Base-by-base conservation (phyloP, 1,140 invertebrate genomes). In the Euwallacea similis region DNA sequence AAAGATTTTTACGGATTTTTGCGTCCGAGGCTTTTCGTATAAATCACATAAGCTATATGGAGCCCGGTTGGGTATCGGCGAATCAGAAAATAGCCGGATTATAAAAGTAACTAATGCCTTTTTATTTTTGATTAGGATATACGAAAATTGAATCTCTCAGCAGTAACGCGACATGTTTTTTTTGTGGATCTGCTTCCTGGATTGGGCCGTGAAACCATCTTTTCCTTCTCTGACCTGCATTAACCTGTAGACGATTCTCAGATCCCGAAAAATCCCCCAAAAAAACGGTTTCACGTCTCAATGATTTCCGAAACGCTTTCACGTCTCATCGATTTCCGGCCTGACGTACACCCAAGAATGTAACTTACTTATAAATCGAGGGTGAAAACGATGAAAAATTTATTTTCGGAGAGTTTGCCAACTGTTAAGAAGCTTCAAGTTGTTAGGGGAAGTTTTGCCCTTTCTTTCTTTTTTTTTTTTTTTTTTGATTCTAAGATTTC, bases 1-100 rank as follows among this genome's bases (percentile, higher is more conserved):
- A 69, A 69, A 69, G 67, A 69, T 69, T 69, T 69, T 69, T 69
- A 69, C 67, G 67, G 67, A 69, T 69, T 69, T 69, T 69, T 62
- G 53, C 54, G 67, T 69, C 60, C 59, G 56, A 68, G 56, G 55
- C 42, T 59, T 68, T 68, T 68, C 67, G 67, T 69, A 69, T 69
- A 62, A 69, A 69, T 69, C 67, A 69, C 47, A 69, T 68, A 68
- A 68, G 66, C 66, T 60, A 68, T 68, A 50, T 50, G 50, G 66
- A 58, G 54, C 55, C n/a, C 56, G 43, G 53, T n/a, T 13, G 66
- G n/a, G 65, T 67, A 67, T 67, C 65, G 66, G n/a, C 55, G 46
- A 68, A 68, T 68, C 66, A 59, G 66, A 60, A 68, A 68, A 68
- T 68, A 68, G 66, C 66, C 42, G 66, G 66, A 68, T 68, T 68